phyloP scores from a whole-genome alignment of 2,888 invertebrate species.

The Ashinkailepas kermadecensis region DNA sequence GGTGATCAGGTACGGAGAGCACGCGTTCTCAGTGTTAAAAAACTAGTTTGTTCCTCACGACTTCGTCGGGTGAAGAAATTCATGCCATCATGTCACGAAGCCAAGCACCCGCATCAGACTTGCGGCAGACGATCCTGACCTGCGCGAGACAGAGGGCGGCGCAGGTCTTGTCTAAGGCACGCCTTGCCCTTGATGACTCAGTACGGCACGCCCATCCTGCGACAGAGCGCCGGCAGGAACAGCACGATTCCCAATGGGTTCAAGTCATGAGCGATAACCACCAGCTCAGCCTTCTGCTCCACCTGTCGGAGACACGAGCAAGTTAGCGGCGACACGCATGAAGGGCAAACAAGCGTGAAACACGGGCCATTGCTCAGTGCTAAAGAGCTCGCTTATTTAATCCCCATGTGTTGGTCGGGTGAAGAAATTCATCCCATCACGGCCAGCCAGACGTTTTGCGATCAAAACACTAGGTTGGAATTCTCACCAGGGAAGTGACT shows the following conservation, averaged over 20 bases:
- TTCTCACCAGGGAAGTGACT: constrained; percentile 69
- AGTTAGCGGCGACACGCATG: background rate
- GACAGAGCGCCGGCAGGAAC: constrained; percentile 95
- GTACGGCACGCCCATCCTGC: constrained; percentile 99
- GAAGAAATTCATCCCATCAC: constrained; percentile 27
- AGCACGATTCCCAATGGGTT: constrained; percentile 98
- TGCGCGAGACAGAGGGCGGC: constrained; percentile 44
- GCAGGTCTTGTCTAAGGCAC: constrained; percentile 92
- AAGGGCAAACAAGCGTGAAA: too few relatives aligned
- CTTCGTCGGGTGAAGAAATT: constrained; percentile 30
- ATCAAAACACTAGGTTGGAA: too few relatives aligned
- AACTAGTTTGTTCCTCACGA: constrained; percentile 28
- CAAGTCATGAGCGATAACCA: constrained; percentile 96
- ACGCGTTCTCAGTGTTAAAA: constrained; percentile 29
- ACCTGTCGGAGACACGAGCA: constrained; percentile 41
- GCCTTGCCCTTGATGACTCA: constrained; percentile 99
- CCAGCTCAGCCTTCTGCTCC: constrained; percentile 94
- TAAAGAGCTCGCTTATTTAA: constrained; percentile 31
- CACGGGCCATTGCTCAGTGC: constrained; percentile 19
- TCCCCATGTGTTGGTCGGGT: constrained; percentile 26
- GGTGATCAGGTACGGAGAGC: background rate
- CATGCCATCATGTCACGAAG: constrained; percentile 56
- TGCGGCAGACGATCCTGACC: too few relatives aligned
- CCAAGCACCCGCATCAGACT: too few relatives aligned
- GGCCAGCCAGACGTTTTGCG: constrained; percentile 55